Conservation (phyloP, 2,797 vertebrate species). For the Peromyscus nudipes region DNA sequence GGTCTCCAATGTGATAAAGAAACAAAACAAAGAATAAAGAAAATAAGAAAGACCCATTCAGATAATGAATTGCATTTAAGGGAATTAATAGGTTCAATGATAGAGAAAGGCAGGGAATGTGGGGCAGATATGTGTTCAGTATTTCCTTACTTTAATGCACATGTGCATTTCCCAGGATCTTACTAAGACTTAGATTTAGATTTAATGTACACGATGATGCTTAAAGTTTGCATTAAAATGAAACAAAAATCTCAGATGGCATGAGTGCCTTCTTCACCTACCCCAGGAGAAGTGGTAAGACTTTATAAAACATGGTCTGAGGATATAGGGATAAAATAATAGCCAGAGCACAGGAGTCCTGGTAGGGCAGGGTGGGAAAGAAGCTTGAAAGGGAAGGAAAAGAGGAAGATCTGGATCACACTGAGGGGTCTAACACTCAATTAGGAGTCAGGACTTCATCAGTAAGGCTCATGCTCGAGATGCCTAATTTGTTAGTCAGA, state of each 20-base stretch:
- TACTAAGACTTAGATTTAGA: conserved; percentile 6
- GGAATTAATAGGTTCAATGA: not conserved
- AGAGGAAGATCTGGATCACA: not conserved
- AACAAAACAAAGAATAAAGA: not conserved
- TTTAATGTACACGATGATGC: not conserved
- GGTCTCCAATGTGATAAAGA: not conserved
- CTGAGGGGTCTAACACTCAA: not conserved
- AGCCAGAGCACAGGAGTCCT: not conserved
- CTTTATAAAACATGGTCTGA: not conserved
- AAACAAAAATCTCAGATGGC: not conserved
- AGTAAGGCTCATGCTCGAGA: not conserved
- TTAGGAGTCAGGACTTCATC: not conserved
- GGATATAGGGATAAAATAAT: not conserved
- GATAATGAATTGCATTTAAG: not conserved
- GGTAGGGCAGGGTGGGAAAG: not conserved
- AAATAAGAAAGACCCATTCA: not conserved
- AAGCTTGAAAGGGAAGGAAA: not conserved
- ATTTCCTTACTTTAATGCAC: not conserved
- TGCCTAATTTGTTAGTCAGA: not conserved
- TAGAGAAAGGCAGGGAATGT: not conserved
- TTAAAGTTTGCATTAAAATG: not conserved
- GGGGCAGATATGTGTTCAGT: fast-evolving
- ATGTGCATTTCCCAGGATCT: not conserved
- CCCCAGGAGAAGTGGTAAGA: not conserved
- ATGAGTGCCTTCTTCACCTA: not conserved